A percentile compares a stretch with the other conserved stretches of the same genome.
phyloP scores from a whole-genome alignment of 53 echinoderm and acorn worm genomes.

The Patiria pectinifera region DNA sequence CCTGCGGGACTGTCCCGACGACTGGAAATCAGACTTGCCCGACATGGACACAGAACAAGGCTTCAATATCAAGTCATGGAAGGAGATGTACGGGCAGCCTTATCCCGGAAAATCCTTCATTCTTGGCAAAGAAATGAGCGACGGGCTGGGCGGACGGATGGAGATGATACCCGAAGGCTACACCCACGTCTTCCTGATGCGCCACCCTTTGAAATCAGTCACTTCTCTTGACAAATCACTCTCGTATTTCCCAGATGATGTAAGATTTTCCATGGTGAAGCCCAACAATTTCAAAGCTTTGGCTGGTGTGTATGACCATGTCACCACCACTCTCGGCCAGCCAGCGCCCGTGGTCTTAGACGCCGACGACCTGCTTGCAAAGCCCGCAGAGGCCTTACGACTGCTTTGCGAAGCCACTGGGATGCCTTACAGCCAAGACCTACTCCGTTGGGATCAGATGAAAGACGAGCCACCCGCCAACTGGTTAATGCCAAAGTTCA shows the following conservation, averaged over 20 bases:
- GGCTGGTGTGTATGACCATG: background rate
- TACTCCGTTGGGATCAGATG: background rate
- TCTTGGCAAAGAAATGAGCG: background rate
- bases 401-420: background rate
- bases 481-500: background rate
- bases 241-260: background rate
- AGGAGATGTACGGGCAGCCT: background rate
- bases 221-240: background rate
- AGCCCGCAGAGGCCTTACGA: background rate
- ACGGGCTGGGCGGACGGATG: background rate
- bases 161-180: slow-evolving; percentile 32
- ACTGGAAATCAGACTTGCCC: background rate
- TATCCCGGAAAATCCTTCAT: background rate
- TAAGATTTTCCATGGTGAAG: background rate
- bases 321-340: background rate
- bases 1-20: too few species aligned
- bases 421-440: background rate
- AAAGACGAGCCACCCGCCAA: background rate
- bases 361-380: slow-evolving; percentile 3
- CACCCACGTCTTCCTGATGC: slow-evolving; percentile 6
- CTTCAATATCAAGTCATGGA: background rate
- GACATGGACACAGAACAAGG: background rate
- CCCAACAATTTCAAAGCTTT: background rate
- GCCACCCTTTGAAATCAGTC: background rate
- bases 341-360: background rate